These are phyloP conservation scores for Flexamia atlantica DNA, from an alignment of 2,888 invertebrate genomes.

Conservation along the genomic window DNA sequence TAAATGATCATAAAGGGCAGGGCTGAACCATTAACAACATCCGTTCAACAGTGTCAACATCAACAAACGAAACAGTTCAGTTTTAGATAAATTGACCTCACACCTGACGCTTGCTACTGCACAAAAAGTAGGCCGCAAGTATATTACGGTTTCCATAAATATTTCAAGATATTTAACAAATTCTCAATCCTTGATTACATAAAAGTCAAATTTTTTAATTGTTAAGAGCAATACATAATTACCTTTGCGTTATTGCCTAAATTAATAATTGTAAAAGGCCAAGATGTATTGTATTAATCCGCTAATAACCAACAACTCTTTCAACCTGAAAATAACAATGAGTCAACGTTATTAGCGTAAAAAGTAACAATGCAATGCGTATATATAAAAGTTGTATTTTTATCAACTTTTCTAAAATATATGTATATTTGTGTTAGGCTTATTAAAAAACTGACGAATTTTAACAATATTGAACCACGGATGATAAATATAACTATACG, in stretches of 20 bases:
- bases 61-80: constrained; percentile 48
- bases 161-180: background rate
- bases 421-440: too few species aligned
- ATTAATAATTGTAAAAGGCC: background rate
- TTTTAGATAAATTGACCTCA: constrained; percentile 47
- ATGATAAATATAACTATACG: too few species aligned
- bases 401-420: too few species aligned
- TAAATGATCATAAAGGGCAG: constrained; percentile 21
- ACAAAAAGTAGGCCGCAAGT: constrained; percentile 7
- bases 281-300: constrained; percentile 5
- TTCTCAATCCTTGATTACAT: background rate
- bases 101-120: constrained; percentile 8
- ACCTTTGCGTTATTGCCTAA: background rate
- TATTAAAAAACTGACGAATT: too few species aligned
- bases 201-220: background rate
- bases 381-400: background rate
- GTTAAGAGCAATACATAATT: background rate
- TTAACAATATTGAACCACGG: too few species aligned
- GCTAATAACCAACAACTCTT: constrained; percentile 42
- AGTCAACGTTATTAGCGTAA: constrained; percentile 6
- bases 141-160: background rate
- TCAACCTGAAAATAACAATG: constrained; percentile 46
- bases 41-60: constrained; percentile 54
- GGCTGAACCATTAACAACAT: constrained; percentile 10
- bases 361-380: background rate